Percentiles rank a stretch among this genome's conserved stretches.
phyloP scores from a whole-genome alignment of 2,888 invertebrate genomes.

The Eupithecia abbreviata region DNA sequence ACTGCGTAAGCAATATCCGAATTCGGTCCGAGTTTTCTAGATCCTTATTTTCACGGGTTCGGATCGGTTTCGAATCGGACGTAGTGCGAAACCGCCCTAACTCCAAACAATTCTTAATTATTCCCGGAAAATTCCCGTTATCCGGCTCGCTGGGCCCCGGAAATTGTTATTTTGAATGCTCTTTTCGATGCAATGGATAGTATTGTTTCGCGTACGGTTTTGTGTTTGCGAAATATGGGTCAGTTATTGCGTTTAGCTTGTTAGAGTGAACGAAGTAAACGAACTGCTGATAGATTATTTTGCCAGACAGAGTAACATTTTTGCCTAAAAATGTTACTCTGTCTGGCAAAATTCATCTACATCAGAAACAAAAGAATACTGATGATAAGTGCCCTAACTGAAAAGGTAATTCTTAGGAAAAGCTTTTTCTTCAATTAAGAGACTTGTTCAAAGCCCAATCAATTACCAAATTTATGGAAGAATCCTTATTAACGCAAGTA shows the following conservation, averaged over 20 bases:
- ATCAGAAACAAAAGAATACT: background rate
- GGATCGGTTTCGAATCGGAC: no score
- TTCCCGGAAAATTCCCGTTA: slow-evolving; percentile 12
- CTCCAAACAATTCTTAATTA: slow-evolving; percentile 6
- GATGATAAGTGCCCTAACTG: background rate
- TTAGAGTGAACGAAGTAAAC: background rate
- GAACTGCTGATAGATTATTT: background rate
- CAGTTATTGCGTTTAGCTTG: background rate
- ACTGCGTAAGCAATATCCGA: no score
- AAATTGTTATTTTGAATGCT: slow-evolving; percentile 22
- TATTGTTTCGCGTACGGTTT: slow-evolving; percentile 12
- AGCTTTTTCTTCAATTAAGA: background rate
- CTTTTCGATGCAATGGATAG: slow-evolving; percentile 12
- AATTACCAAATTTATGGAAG: background rate
- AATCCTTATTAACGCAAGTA: background rate
- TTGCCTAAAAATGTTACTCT: background rate
- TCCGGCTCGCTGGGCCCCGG: slow-evolving; percentile 8
- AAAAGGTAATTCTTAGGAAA: background rate
- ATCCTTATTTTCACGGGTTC: no score
- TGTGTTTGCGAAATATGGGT: background rate
- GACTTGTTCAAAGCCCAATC: background rate
- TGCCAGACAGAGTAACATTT: no score
- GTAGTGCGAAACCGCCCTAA: no score
- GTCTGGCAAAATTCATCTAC: background rate
- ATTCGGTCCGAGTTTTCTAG: no score